phyloP scores from a whole-genome alignment of 92 coral and sea anemone species.

The Epizoanthus rinbou region DNA sequence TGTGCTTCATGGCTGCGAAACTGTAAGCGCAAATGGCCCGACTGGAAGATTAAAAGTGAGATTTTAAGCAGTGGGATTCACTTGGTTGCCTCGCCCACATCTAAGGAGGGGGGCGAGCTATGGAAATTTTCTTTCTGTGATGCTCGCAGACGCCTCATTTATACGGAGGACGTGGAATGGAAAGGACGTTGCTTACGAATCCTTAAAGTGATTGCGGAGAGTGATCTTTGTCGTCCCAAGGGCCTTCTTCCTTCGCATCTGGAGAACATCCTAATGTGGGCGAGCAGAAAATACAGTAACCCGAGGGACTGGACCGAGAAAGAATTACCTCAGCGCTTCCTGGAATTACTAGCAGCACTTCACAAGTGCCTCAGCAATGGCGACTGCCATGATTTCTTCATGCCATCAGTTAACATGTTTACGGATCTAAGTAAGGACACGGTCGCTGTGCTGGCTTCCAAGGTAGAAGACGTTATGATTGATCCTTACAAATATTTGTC shows the following conservation, averaged over 20 bases:
- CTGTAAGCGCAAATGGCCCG: constrained; percentile 66
- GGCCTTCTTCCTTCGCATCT: constrained; percentile 62
- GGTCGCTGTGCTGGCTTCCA: constrained; percentile 51
- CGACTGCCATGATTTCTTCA: constrained; percentile 73
- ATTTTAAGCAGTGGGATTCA: constrained; percentile 69
- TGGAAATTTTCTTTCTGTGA: constrained; percentile 70
- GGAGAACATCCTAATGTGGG: constrained; percentile 75
- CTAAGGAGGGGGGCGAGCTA: constrained; percentile 52
- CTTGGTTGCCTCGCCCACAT: constrained; percentile 67
- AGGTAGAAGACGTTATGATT: constrained; percentile 58
- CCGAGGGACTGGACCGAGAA: constrained; percentile 65
- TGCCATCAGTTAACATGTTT: constrained; percentile 72
- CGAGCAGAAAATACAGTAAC: constrained; percentile 61
- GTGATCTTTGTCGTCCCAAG: constrained; percentile 75
- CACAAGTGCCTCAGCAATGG: constrained; percentile 61
- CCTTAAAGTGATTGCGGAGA: constrained; percentile 69
- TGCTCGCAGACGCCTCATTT: constrained; percentile 65
- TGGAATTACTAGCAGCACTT: constrained; percentile 68
- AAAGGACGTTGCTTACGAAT: constrained; percentile 71
- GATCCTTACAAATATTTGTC: constrained; percentile 73
- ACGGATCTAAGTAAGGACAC: constrained; percentile 43
- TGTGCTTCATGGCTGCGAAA: constrained; percentile 74
- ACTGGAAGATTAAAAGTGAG: constrained; percentile 36
- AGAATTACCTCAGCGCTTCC: constrained; percentile 61
- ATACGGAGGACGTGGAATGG: constrained; percentile 47